Evolutionary conservation across 1,140 invertebrate genomes (phyloP), one percentile per base, ranked within the genome.

Genomic region (Drosophila asahinai): DNA sequence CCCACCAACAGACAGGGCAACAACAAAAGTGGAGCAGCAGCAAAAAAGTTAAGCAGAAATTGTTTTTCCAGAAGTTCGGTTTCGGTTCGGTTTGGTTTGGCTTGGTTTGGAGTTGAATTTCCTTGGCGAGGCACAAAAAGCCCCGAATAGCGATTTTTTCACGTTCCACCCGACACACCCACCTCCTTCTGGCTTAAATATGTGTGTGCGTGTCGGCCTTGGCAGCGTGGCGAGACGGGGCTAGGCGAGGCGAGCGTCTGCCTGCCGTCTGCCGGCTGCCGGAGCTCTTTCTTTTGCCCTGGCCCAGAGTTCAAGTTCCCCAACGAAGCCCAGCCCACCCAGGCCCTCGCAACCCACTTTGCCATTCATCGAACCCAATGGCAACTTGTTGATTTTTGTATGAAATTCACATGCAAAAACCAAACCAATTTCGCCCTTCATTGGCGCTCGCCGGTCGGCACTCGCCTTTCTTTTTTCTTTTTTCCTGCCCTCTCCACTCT

Each of bases 1-100:
- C 43, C 61, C 36, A 27, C 63, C 45, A 19, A 72, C 63, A 47
- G 51, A 47, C 57, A 47, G 33, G 12, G 27, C 47, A 36, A 45
- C 42, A 64, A 62, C 43, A 43, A 75, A 63, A 62, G 43, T 43
- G 42, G 52, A 52, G 27, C 38, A 47, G 43, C 15, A 47, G 61
- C 58, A 54, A 83, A 76, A 83, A 86, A 82, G 80, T 89, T 90
- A 47, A 66, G 78, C 65, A 73, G 83, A 89, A 89, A 84, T 83
- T 77, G 73, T 89, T 84, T 87, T 89, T 84, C 72, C 79, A 67
- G 73, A 81, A 68, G 71, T 68, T 84, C 55, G 47, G 57, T 66
- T 66, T 66, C 63, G 58, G 58, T 66, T 66, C 63, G 58, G 58
- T 55, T 55, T 17, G 45, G 52, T 59, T 63, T 27, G 36, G 57